phyloP scores from a whole-genome alignment of 2,888 invertebrate genomes.

The Tetramorium bicarinatum region DNA sequence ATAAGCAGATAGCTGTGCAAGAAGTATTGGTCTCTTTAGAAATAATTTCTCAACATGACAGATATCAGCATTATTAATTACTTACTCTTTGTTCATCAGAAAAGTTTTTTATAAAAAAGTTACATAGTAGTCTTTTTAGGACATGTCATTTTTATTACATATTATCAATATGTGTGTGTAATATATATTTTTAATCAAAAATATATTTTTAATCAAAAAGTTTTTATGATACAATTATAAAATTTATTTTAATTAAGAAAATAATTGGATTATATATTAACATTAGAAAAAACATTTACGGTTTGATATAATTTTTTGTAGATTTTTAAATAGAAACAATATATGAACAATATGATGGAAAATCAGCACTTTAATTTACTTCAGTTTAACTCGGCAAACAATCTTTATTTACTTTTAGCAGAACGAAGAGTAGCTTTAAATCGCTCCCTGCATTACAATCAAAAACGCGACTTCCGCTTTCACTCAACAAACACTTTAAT shows the following conservation, averaged over 20 bases:
- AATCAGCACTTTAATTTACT: not conserved
- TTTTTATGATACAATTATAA: not conserved
- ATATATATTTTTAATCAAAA: no score
- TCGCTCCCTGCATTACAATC: not conserved
- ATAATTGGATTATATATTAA: not conserved
- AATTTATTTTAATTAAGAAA: not conserved
- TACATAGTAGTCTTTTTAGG: not conserved
- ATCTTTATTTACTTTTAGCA: not conserved
- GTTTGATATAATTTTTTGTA: not conserved
- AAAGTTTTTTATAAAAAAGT: not conserved
- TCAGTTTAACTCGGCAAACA: not conserved
- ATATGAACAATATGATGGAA: not conserved
- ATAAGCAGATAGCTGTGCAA: not conserved
- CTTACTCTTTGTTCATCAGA: not conserved
- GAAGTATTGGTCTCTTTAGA: not conserved
- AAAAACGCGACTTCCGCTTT: slow-evolving; percentile 5
- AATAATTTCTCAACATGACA: not conserved
- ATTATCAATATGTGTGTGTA: not conserved
- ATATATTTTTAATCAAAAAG: no score
- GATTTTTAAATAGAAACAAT: not conserved
- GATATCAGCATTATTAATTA: slow-evolving; percentile 13
- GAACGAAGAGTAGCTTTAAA: not conserved
- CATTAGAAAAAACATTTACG: not conserved
- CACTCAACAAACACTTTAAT: not conserved
- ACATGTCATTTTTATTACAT: no score